A percentile compares a stretch with the other conserved stretches of the same genome.
Evolutionary conservation across 92 coral and sea anemone species (phyloP).

Genomic region (Phenganax marumi): DNA sequence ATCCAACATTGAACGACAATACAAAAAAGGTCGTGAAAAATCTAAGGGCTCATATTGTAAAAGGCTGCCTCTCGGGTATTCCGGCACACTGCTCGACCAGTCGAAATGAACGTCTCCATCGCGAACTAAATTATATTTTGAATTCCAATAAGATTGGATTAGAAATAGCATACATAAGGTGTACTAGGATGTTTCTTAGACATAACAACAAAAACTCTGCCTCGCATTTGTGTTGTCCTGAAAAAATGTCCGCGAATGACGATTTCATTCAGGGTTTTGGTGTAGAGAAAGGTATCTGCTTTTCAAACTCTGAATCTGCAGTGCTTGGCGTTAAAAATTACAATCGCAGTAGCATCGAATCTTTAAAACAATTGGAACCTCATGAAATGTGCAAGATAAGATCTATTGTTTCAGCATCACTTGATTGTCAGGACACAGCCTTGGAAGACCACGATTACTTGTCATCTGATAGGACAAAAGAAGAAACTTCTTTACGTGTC

Average conservation of each 20-base stretch:
- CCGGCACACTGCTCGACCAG: constrained; percentile 29
- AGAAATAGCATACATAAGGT: constrained; percentile 34
- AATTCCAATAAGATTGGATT: constrained; percentile 30
- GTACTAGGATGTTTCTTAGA: constrained; percentile 28
- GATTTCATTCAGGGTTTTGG: not conserved
- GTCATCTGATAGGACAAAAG: not conserved
- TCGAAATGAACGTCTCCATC: constrained; percentile 39
- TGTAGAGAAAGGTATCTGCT: not conserved
- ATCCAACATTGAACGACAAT: not conserved
- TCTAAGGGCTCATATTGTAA: constrained; percentile 22
- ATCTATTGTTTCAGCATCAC: not conserved
- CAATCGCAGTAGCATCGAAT: not conserved
- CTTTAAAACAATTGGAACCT: not conserved
- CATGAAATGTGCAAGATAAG: constrained; percentile 1
- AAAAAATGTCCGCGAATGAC: not conserved
- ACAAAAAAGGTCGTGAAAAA: constrained; percentile 28
- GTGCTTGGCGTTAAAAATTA: not conserved
- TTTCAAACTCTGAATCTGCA: constrained; percentile 12
- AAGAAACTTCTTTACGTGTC: constrained; percentile 27
- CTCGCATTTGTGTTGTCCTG: constrained; percentile 6
- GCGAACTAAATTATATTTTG: constrained; percentile 27
- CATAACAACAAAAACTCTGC: constrained; percentile 18
- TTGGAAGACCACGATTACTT: not conserved
- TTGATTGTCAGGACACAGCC: not conserved
- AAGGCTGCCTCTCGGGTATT: constrained; percentile 36